Conservation (phyloP, 2,113 vertebrate species). For the Gracilinanus agilis region DNA sequence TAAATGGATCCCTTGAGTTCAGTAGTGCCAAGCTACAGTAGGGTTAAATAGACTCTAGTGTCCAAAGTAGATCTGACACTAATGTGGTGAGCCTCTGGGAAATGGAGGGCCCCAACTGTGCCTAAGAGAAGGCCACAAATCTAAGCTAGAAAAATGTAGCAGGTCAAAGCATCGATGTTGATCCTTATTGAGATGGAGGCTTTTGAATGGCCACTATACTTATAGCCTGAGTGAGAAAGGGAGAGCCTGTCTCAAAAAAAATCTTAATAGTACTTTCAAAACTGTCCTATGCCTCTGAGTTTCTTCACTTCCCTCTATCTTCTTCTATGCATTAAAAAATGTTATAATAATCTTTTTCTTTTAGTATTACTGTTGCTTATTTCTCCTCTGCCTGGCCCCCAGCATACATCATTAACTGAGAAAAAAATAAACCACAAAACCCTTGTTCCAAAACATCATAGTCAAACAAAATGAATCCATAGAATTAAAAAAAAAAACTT, state of each 20-base stretch:
- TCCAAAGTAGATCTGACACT: background rate
- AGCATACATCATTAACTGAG: background rate
- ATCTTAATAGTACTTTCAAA: background rate
- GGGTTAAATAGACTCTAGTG: background rate
- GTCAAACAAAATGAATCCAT: background rate
- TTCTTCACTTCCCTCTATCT: background rate
- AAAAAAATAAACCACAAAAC: background rate
- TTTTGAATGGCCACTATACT: background rate
- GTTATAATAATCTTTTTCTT: background rate
- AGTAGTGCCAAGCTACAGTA: background rate
- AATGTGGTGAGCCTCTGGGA: background rate
- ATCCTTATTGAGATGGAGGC: background rate
- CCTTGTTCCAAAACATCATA: background rate
- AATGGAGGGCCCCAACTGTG: background rate
- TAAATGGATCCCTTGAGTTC: background rate
- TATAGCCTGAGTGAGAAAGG: background rate
- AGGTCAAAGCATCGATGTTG: background rate
- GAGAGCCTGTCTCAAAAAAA: background rate
- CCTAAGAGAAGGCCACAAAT: background rate
- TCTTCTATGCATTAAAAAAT: background rate
- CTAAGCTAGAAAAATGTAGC: background rate
- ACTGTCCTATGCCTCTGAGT: background rate
- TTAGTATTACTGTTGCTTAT: background rate
- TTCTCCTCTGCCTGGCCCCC: background rate
- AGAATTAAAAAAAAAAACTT: background rate